phyloP scores from a whole-genome alignment of 2,113 vertebrate species.

The Seriola quinqueradiata region DNA sequence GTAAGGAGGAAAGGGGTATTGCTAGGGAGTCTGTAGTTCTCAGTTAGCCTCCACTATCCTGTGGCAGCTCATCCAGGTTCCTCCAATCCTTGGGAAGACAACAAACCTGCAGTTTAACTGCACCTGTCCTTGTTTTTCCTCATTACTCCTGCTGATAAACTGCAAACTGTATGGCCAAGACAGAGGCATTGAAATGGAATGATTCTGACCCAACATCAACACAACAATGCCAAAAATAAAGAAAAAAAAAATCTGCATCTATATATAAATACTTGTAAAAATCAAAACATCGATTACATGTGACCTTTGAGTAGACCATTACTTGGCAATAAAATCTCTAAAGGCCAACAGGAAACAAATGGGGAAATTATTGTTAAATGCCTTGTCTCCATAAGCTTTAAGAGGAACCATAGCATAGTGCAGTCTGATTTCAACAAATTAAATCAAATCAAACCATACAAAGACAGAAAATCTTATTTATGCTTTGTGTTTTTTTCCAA shows the following conservation, averaged over 20 bases:
- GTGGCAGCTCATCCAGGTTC: conserved; percentile 32
- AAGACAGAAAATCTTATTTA: not conserved
- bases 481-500: not conserved
- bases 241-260: not conserved
- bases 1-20: conserved; percentile 31
- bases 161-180: conserved; percentile 40
- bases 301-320: conserved; percentile 60
- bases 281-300: conserved; percentile 39
- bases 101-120: conserved; percentile 34
- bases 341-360: conserved; percentile 55
- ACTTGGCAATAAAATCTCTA: conserved; percentile 68
- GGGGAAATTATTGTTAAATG: conserved; percentile 42
- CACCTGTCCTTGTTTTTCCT: conserved; percentile 13
- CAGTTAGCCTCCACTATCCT: conserved; percentile 16
- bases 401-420: conserved; percentile 14
- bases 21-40: conserved; percentile 44
- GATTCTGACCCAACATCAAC: conserved; percentile 34
- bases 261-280: conserved; percentile 51
- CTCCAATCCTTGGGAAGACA: conserved; percentile 35
- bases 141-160: conserved; percentile 26
- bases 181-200: conserved; percentile 59
- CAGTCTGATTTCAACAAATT: not conserved
- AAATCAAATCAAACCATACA: not conserved
- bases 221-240: conserved; percentile 38
- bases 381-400: conserved; percentile 46